These are phyloP conservation scores for Muscicapa striata DNA, from an alignment of 2,797 vertebrate genomes.

Conservation along the genomic window DNA sequence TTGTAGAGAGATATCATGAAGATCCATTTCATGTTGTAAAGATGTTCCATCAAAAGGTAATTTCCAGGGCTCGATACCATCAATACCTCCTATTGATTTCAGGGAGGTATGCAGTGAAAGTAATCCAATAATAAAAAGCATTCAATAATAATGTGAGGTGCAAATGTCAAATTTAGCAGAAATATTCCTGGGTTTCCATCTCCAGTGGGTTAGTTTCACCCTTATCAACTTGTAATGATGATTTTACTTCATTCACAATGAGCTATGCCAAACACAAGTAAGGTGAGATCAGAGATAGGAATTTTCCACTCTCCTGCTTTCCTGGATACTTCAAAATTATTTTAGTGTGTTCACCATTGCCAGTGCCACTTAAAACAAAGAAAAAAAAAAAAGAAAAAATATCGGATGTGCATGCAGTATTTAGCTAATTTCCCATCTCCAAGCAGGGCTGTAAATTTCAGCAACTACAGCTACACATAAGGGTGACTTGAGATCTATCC, in stretches of 20 bases:
- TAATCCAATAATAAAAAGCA: background rate
- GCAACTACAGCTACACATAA: slow-evolving; percentile 32
- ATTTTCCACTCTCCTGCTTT: slow-evolving; percentile 47
- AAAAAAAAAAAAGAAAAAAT: slow-evolving; percentile 2
- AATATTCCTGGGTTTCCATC: background rate
- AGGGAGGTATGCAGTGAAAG: background rate
- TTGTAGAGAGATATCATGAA: background rate
- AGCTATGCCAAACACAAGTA: background rate
- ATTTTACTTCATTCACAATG: background rate
- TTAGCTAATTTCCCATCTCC: slow-evolving; percentile 71
- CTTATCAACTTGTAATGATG: background rate
- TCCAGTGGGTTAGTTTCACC: background rate
- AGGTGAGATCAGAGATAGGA: background rate
- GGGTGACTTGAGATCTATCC: background rate
- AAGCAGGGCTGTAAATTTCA: slow-evolving; percentile 63
- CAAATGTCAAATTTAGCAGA: slow-evolving; percentile 10
- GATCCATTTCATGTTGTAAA: slow-evolving; percentile 21
- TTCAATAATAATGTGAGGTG: background rate
- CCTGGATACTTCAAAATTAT: background rate
- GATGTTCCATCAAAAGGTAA: background rate
- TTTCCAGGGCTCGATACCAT: background rate
- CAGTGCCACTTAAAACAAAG: background rate
- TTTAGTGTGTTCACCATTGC: background rate
- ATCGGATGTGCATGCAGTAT: slow-evolving; percentile 55
- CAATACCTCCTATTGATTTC: slow-evolving; percentile 35